Conservation (phyloP, 2,888 invertebrate species). For the Clanis bilineata region DNA sequence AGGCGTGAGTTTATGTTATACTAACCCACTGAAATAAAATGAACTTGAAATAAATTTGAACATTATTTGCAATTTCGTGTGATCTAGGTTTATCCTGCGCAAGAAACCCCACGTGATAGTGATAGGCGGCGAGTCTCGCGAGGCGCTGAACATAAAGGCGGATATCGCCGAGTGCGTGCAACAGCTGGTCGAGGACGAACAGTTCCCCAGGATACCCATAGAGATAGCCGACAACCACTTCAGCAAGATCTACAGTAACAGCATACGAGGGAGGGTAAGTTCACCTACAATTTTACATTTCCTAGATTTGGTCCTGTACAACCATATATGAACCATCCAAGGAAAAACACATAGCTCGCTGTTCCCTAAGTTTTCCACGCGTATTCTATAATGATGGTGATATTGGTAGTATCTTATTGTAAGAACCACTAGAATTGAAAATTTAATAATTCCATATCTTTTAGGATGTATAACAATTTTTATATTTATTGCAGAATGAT, state of each 20-base stretch:
- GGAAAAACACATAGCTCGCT: too few species aligned
- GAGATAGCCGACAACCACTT: slow-evolving; percentile 97
- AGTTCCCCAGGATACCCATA: slow-evolving; percentile 92
- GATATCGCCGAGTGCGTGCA: slow-evolving; percentile 89
- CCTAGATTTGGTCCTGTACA: background rate
- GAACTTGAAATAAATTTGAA: too few species aligned
- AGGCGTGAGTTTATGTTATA: too few species aligned
- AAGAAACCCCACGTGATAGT: slow-evolving; percentile 97
- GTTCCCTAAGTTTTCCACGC: too few species aligned
- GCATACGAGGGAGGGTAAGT: slow-evolving; percentile 89
- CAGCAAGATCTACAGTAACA: slow-evolving; percentile 95
- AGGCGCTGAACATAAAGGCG: slow-evolving; percentile 90
- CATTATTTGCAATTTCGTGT: too few species aligned
- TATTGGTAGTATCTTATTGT: too few species aligned
- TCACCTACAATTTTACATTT: background rate
- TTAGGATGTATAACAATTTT: too few species aligned
- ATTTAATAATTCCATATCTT: too few species aligned
- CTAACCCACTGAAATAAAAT: too few species aligned
- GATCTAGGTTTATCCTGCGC: slow-evolving; percentile 88
- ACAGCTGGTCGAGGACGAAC: slow-evolving; percentile 90
- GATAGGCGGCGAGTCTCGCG: slow-evolving; percentile 94
- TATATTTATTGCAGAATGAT: slow-evolving; percentile 84
- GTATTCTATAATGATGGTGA: too few species aligned
- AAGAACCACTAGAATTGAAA: too few species aligned
- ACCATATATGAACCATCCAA: too few species aligned